Evolutionary conservation across 1,140 invertebrate species (phyloP).

Genomic region (Spodoptera frugiperda): DNA sequence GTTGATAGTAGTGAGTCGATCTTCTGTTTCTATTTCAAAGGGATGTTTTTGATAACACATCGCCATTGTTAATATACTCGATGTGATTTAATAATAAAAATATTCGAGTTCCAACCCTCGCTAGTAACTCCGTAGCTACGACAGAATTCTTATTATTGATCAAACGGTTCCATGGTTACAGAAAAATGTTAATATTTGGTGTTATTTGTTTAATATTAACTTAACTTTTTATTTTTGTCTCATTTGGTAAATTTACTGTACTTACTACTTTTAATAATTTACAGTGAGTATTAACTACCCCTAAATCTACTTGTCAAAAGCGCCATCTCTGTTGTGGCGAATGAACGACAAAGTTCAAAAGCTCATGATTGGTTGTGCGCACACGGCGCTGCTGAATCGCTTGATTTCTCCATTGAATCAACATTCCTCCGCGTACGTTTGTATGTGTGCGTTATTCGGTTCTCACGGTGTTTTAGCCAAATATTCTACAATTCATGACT

Average conservation of each 20-base stretch:
- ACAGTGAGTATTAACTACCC: neutral
- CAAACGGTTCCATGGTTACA: slow-evolving; percentile 47
- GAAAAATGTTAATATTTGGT: neutral
- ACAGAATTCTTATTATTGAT: slow-evolving; percentile 55
- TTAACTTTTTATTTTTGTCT: neutral
- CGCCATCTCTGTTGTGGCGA: slow-evolving; percentile 73
- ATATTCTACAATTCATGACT: slow-evolving; percentile 63
- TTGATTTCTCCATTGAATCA: slow-evolving; percentile 85
- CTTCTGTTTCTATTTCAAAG: slow-evolving; percentile 85
- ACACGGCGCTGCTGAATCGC: slow-evolving; percentile 73
- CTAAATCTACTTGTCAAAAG: slow-evolving; percentile 1
- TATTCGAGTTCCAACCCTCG: slow-evolving; percentile 4
- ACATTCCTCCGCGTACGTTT: slow-evolving; percentile 83
- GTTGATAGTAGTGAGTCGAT: slow-evolving; percentile 89
- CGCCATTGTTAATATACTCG: slow-evolving; percentile 65
- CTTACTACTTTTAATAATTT: neutral
- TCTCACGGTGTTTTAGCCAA: slow-evolving; percentile 72
- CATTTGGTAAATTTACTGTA: no score
- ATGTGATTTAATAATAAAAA: slow-evolving; percentile 29
- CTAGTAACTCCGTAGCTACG: slow-evolving; percentile 41
- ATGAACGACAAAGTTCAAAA: slow-evolving; percentile 72
- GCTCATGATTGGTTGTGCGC: slow-evolving; percentile 71
- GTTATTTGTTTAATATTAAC: neutral
- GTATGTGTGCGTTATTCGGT: slow-evolving; percentile 76
- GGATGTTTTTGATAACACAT: slow-evolving; percentile 84